phyloP scores from a whole-genome alignment of 1,140 invertebrate genomes.

The Hesperophylax magnus region DNA sequence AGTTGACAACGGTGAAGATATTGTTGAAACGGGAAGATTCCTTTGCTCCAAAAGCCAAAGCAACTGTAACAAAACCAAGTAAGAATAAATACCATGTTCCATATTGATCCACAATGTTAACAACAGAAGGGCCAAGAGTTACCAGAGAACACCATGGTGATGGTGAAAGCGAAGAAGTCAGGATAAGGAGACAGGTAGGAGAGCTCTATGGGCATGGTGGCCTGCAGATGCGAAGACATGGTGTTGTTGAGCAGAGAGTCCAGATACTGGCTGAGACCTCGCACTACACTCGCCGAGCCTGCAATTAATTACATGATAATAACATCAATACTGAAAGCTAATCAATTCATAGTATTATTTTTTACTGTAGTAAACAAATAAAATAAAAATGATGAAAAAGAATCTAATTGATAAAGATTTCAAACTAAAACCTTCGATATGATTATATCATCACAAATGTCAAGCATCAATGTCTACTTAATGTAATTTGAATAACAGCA shows the following conservation, averaged over 20 bases:
- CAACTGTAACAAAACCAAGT: conserved; percentile 69
- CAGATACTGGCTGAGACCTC: conserved; percentile 84
- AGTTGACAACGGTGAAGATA: conserved; percentile 86
- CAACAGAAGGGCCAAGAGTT: conserved; percentile 3
- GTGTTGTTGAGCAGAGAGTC: conserved; percentile 74
- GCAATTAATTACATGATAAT: not conserved
- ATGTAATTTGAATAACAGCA: conserved; percentile 32
- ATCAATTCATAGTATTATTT: too few species aligned
- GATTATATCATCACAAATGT: too few species aligned
- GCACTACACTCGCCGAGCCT: conserved; percentile 88
- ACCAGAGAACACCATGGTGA: conserved; percentile 75
- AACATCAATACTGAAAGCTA: too few species aligned
- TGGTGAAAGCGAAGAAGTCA: conserved; percentile 76
- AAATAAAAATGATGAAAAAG: too few species aligned
- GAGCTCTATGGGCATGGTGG: conserved; percentile 80
- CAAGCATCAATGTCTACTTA: too few species aligned
- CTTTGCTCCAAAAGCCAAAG: conserved; percentile 86
- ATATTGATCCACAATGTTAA: too few species aligned
- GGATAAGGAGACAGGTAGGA: conserved; percentile 80
- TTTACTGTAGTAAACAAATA: too few species aligned
- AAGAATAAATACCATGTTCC: too few species aligned
- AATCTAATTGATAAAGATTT: too few species aligned
- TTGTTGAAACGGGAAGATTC: conserved; percentile 89
- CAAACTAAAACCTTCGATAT: too few species aligned
- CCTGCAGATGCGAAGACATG: conserved; percentile 74